Conservation (phyloP, 2,113 vertebrate species). For the Lamprologus tigripictilis region DNA sequence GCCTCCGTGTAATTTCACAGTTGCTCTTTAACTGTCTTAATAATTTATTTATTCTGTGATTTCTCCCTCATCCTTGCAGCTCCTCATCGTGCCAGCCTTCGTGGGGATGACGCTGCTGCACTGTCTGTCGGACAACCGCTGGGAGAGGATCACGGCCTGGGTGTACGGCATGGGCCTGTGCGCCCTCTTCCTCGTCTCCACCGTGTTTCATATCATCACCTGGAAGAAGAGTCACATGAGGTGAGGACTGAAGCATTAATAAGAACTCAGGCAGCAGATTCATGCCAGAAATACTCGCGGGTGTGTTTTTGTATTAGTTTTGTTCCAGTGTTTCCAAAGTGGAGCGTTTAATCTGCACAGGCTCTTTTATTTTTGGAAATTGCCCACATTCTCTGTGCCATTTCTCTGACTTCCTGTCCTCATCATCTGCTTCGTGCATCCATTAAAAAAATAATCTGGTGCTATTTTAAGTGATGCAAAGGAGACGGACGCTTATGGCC, state of each 20-base stretch:
- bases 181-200: conserved; percentile 92
- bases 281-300: neutral
- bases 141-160: conserved; percentile 92
- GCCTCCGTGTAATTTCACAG: neutral
- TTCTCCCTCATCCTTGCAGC: neutral
- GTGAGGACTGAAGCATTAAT: conserved; percentile 52
- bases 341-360: neutral
- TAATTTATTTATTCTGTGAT: neutral
- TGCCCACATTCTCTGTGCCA: neutral
- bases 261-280: fast-evolving
- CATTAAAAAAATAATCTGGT: neutral
- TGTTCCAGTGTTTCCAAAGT: neutral
- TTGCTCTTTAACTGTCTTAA: neutral
- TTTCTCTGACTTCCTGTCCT: neutral
- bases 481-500: neutral
- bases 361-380: neutral
- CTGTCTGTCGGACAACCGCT: conserved; percentile 82
- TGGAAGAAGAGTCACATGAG: conserved; percentile 99
- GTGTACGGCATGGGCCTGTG: conserved; percentile 94
- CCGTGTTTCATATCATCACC: conserved; percentile 89
- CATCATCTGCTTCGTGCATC: neutral
- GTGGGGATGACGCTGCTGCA: conserved; percentile 89
- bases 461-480: neutral
- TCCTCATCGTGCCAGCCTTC: conserved; percentile 85
- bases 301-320: neutral